A percentile compares a stretch with the other conserved stretches of the same genome.
These are phyloP conservation scores for Drosophila putrida DNA, from an alignment of 2,888 invertebrate genomes.

Conservation along the genomic window DNA sequence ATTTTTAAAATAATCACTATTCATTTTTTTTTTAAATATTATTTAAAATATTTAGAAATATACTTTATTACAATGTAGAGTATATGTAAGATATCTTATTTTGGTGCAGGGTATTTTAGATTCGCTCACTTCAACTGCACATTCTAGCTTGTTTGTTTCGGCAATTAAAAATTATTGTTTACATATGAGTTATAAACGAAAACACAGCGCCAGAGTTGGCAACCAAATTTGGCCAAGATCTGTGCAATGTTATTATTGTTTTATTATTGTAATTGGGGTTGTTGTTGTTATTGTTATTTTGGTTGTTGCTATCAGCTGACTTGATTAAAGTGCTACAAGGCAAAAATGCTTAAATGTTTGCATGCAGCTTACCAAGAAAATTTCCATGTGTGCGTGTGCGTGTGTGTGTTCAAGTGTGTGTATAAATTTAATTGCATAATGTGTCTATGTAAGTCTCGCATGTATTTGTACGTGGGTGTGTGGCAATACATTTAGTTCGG, in stretches of 20 bases:
- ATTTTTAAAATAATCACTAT: neutral
- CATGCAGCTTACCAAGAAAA: conserved; percentile 31
- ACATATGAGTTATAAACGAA: conserved; percentile 43
- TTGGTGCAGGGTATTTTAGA: conserved; percentile 11
- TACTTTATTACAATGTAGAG: neutral
- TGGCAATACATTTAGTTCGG: conserved; percentile 17
- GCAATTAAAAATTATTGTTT: conserved; percentile 68
- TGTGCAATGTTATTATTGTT: conserved; percentile 13
- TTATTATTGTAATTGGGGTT: conserved; percentile 16
- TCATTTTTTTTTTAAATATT: neutral
- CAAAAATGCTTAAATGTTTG: conserved; percentile 39
- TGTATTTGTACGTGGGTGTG: conserved; percentile 2
- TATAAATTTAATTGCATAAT: conserved; percentile 40
- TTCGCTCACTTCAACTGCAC: neutral
- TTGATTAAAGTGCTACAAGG: conserved; percentile 51
- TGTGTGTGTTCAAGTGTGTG: conserved; percentile 16
- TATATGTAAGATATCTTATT: neutral
- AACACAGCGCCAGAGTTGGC: conserved; percentile 27
- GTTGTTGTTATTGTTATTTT: conserved; percentile 7
- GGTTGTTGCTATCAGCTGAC: conserved; percentile 54
- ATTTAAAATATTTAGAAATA: neutral
- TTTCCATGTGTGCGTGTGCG: neutral
- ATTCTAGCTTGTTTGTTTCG: conserved; percentile 31
- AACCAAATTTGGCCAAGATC: conserved; percentile 50
- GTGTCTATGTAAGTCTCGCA: neutral